phyloP scores from a whole-genome alignment of 2,888 invertebrate genomes.

The Ptilodon capucinus region DNA sequence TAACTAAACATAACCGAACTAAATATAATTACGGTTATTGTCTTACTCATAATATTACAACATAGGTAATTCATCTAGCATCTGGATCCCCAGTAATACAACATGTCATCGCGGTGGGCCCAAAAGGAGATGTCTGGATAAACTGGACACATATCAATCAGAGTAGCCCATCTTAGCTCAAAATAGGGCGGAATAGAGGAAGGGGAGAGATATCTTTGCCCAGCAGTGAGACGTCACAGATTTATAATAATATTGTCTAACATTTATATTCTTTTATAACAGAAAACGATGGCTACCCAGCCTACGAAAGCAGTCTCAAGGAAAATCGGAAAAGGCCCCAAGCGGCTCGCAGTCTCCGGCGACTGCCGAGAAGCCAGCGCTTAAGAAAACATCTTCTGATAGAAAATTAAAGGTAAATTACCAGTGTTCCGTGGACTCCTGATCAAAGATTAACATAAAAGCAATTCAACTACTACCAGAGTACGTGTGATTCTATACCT shows the following conservation, averaged over 20 bases:
- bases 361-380: slow-evolving; percentile 79
- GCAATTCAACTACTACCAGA: not conserved
- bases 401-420: slow-evolving; percentile 89
- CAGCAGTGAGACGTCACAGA: too few species aligned
- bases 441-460: not conserved
- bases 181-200: too few species aligned
- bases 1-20: too few species aligned
- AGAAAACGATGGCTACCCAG: slow-evolving; percentile 93
- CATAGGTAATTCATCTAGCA: too few species aligned
- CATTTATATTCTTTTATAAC: slow-evolving; percentile 42
- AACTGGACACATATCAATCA: too few species aligned
- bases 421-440: not conserved
- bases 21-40: too few species aligned
- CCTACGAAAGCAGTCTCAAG: slow-evolving; percentile 93
- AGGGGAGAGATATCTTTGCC: too few species aligned
- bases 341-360: slow-evolving; percentile 75
- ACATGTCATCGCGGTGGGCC: too few species aligned
- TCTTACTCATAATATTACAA: too few species aligned
- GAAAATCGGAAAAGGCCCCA: slow-evolving; percentile 87
- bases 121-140: too few species aligned
- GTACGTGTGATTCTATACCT: not conserved
- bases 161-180: too few species aligned
- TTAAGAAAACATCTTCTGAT: slow-evolving; percentile 92
- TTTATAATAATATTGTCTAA: not conserved
- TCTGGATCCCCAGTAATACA: too few species aligned